Conservation (phyloP, 2,797 vertebrate species). For the Calcarius lapponicus region DNA sequence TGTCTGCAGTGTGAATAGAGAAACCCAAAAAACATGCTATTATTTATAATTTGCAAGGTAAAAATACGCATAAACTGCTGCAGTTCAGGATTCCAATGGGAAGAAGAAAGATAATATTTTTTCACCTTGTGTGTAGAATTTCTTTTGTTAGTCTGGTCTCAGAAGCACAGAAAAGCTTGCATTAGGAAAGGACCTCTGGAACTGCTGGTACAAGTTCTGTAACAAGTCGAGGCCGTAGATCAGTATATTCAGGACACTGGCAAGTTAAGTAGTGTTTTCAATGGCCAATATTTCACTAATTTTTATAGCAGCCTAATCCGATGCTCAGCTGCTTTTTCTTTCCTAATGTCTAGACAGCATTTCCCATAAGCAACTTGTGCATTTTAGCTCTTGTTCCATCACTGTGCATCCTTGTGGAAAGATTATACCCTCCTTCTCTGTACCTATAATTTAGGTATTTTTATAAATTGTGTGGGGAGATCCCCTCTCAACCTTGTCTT, state of each 20-base stretch:
- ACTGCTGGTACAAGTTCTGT: not conserved
- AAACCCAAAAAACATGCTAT: not conserved
- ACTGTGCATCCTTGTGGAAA: not conserved
- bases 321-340: not conserved
- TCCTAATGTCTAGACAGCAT: not conserved
- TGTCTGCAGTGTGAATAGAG: not conserved
- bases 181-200: not conserved
- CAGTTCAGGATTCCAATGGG: not conserved
- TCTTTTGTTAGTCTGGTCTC: not conserved
- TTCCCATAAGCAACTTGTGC: not conserved
- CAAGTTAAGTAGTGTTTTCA: not conserved
- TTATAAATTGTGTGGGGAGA: not conserved
- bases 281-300: not conserved
- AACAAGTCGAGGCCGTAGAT: not conserved
- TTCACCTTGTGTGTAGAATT: not conserved
- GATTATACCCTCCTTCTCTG: not conserved
- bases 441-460: not conserved
- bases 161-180: not conserved
- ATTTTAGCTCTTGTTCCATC: not conserved
- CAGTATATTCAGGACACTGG: not conserved
- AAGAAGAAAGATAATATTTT: not conserved
- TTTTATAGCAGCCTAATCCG: not conserved
- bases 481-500: not conserved
- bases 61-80: not conserved
- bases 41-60: not conserved